Percentiles rank a stretch among this genome's conserved stretches.
Conservation (phyloP, 2,797 vertebrate genomes). For the Danio albolineatus region DNA sequence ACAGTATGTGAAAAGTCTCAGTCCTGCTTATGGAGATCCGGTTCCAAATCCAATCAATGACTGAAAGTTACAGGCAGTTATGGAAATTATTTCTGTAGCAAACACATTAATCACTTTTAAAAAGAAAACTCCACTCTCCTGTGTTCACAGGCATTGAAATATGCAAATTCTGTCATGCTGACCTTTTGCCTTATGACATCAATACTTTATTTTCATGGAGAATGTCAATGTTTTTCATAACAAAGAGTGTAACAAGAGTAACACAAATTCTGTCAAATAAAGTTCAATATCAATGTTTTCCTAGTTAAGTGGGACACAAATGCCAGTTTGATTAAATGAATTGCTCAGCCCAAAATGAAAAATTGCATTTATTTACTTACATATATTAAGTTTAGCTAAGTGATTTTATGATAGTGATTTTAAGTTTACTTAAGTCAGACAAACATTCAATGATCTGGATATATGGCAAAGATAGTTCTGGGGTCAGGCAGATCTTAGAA, state of each 20-base stretch:
- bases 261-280: too few species aligned
- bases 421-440: too few species aligned
- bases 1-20: background rate
- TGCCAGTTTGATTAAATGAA: background rate
- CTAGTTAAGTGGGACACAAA: background rate
- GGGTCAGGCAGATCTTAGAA: too few species aligned
- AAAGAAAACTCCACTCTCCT: background rate
- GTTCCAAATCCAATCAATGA: background rate
- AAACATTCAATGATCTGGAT: too few species aligned
- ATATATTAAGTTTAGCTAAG: too few species aligned
- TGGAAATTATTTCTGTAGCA: background rate
- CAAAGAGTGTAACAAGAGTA: background rate
- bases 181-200: background rate
- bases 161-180: background rate
- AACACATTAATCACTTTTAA: background rate
- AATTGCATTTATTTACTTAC: background rate
- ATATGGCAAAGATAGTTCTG: too few species aligned
- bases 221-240: background rate
- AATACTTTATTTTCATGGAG: background rate
- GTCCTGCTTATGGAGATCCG: background rate
- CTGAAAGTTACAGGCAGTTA: background rate
- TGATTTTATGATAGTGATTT: too few species aligned
- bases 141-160: background rate
- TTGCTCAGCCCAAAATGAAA: background rate
- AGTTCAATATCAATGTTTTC: too few species aligned